Conservation (phyloP, 1,140 invertebrate genomes). For the Atta cephalotes region DNA sequence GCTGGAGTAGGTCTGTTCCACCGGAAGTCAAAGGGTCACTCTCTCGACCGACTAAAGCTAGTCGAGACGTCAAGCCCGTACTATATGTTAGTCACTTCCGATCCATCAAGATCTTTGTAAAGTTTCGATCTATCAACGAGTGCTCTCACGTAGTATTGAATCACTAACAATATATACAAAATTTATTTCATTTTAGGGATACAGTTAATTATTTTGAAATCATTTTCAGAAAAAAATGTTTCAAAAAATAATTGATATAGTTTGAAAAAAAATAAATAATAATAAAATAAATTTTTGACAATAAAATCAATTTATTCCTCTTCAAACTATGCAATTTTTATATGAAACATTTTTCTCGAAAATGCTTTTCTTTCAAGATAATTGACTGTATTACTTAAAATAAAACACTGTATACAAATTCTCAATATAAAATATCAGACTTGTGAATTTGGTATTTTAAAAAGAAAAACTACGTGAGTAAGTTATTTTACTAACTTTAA, state of each 20-base stretch:
- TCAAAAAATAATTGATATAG: too few species aligned
- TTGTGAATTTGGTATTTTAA: slow-evolving; percentile 17
- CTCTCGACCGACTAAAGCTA: slow-evolving; percentile 40
- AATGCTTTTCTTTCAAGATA: too few species aligned
- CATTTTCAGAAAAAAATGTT: too few species aligned
- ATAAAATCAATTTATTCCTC: too few species aligned
- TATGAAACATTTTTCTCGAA: too few species aligned
- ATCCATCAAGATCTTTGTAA: slow-evolving; percentile 69
- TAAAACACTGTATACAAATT: too few species aligned
- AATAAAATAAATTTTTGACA: too few species aligned
- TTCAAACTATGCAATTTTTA: too few species aligned
- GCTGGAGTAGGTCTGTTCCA: slow-evolving; percentile 70
- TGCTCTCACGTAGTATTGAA: slow-evolving; percentile 22
- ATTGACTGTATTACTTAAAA: too few species aligned
- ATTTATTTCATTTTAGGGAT: too few species aligned
- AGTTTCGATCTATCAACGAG: slow-evolving; percentile 53
- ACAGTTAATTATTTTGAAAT: too few species aligned
- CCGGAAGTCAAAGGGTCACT: slow-evolving; percentile 71
- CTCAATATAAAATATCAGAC: slow-evolving; percentile 17
- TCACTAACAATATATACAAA: slow-evolving; percentile 13
- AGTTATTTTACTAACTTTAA: not conserved
- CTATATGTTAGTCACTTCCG: slow-evolving; percentile 72
- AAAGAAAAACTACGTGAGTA: not conserved
- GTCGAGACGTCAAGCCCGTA: slow-evolving; percentile 59
- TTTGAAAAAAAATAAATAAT: too few species aligned